Evolutionary conservation across 2,888 invertebrate species (phyloP).

Genomic region (Aspidapion aeneum): DNA sequence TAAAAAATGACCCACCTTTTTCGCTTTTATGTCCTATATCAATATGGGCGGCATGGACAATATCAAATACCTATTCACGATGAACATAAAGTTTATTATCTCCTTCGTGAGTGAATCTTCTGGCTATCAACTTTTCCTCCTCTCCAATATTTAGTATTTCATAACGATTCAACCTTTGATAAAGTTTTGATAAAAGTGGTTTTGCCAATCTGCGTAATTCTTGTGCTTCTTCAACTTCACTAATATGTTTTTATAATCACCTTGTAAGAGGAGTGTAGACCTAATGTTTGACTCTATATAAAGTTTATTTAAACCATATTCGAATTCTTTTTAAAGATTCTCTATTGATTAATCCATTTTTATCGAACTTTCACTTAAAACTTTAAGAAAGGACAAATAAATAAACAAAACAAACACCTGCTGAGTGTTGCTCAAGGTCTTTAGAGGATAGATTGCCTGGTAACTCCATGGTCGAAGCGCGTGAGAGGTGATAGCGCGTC

Average conservation of each 20-base stretch:
- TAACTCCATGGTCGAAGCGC: too few relatives aligned
- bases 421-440: too few relatives aligned
- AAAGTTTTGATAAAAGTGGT: background rate
- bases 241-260: background rate
- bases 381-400: too few relatives aligned
- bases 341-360: background rate
- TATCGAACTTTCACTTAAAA: too few relatives aligned
- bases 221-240: background rate
- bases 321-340: background rate
- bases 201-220: background rate
- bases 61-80: background rate
- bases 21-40: background rate
- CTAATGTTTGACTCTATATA: background rate
- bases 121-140: slow-evolving; percentile 5
- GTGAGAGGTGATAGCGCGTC: too few relatives aligned
- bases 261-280: background rate
- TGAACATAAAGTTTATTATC: slow-evolving; percentile 2
- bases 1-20: background rate
- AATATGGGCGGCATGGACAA: background rate
- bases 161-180: background rate
- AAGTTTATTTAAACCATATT: background rate
- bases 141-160: background rate
- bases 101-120: slow-evolving; percentile 2
- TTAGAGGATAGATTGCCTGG: too few relatives aligned
- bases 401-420: too few relatives aligned